Evolutionary conservation across 1,140 invertebrate genomes (phyloP).

Genomic region (Calephelis nemesis): DNA sequence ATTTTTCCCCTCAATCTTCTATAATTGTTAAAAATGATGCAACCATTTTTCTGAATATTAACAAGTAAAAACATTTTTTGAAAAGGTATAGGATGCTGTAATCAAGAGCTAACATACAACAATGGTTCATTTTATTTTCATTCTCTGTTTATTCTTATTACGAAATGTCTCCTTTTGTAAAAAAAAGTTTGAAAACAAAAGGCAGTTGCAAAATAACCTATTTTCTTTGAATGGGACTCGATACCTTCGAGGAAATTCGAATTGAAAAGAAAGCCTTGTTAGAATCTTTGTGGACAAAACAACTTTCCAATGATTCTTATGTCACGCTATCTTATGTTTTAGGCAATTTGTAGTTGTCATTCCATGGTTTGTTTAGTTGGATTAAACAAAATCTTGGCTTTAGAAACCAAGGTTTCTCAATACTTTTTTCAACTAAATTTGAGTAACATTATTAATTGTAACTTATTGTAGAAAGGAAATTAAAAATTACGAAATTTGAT

Average conservation of each 20-base stretch:
- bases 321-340: background rate
- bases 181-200: conserved; percentile 22
- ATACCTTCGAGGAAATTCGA: conserved; percentile 35
- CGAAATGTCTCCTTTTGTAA: background rate
- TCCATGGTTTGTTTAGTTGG: background rate
- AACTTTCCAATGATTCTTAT: conserved; percentile 20
- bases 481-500: no score
- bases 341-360: background rate
- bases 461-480: no score
- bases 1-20: background rate
- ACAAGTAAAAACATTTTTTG: no score
- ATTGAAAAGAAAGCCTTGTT: conserved; percentile 39
- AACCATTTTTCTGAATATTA: no score
- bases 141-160: no score
- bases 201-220: conserved; percentile 31
- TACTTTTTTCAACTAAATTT: no score
- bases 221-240: conserved; percentile 37
- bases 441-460: no score
- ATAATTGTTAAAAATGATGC: background rate
- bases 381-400: background rate
- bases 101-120: no score
- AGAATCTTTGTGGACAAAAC: conserved; percentile 36
- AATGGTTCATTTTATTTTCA: no score
- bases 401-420: no score
- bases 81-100: no score